Conservation (phyloP, 2,113 vertebrate genomes). For the Trichechus manatus region DNA sequence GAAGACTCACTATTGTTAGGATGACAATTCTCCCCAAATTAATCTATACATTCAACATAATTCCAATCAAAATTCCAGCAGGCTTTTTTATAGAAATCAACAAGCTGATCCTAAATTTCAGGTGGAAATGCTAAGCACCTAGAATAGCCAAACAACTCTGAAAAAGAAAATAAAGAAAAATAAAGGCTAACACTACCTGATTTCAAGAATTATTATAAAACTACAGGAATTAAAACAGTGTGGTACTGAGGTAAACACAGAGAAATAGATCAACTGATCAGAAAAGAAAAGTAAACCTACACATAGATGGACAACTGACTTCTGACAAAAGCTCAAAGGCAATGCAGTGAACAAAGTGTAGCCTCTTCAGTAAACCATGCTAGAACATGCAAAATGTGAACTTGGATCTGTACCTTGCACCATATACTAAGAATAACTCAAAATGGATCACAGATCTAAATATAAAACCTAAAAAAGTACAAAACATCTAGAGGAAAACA, state of each 20-base stretch:
- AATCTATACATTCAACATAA: too few relatives aligned
- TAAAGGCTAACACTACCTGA: too few relatives aligned
- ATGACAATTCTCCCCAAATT: too few relatives aligned
- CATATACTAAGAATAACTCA: not conserved
- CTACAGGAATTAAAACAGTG: too few relatives aligned
- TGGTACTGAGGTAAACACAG: too few relatives aligned
- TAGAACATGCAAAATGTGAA: not conserved
- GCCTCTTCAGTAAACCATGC: not conserved
- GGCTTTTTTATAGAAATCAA: too few relatives aligned
- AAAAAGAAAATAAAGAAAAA: too few relatives aligned
- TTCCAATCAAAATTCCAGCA: too few relatives aligned
- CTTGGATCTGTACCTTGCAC: not conserved
- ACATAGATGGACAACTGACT: not conserved
- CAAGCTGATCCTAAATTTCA: too few relatives aligned
- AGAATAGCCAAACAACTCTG: too few relatives aligned
- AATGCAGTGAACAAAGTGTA: not conserved
- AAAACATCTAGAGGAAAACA: not conserved
- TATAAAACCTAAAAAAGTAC: not conserved
- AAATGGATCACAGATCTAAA: not conserved
- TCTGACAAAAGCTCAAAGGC: not conserved
- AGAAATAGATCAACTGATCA: not conserved
- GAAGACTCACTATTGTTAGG: not conserved
- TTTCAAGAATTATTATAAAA: too few relatives aligned
- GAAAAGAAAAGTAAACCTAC: not conserved
- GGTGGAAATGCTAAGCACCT: too few relatives aligned